Evolutionary conservation across 2,797 vertebrate genomes (phyloP), one percentile per base, ranked within the genome.

Genomic region (Sebastes minor): DNA sequence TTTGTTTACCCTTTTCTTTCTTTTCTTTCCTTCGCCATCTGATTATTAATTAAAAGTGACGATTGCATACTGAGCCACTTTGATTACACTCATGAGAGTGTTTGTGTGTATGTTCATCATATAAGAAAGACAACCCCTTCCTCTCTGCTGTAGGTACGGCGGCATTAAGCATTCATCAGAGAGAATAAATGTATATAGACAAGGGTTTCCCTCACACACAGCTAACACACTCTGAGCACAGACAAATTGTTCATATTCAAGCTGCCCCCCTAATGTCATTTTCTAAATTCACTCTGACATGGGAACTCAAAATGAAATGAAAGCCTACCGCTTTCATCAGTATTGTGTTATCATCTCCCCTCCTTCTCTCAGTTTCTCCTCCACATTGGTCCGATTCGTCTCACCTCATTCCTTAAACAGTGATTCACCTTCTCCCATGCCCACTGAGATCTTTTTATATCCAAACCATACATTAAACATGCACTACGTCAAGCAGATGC

Each of bases 301-400:
- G 52, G 77, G 65, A 82, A 87, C 84, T 93, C 75, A 80, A 90
- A 93, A 91, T 88, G 82, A 95, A 94, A 94, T 91, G 86, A 93
- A 92, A 86, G 76, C 84, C 88, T 80, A 60, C 89, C 65, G 35
- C 81, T 92, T 91, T 92, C 91, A 91, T 92, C 86, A 93, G 94
- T 91, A 94, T 94, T 93, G 87, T 91, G 88, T 94, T 94, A 91
- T 81, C 68, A 80, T 60, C 61, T 53, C 61, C 14, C 13, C 2
- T 18, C 10, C 13, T 49, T 49, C 46, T 49, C 68, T 64, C 81
- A 18, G 56, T 76, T 78, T 80, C 78, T 88, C 81, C 69, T 86
- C 86, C 75, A 81, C 74, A 66, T 73, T 81, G 68, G 61, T 86
- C 82, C 67, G 75, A 89, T 92, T 93, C 53, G 81, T 89, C 91